phyloP scores from a whole-genome alignment of 2,113 vertebrate genomes.

The Pseudopipra pipra region DNA sequence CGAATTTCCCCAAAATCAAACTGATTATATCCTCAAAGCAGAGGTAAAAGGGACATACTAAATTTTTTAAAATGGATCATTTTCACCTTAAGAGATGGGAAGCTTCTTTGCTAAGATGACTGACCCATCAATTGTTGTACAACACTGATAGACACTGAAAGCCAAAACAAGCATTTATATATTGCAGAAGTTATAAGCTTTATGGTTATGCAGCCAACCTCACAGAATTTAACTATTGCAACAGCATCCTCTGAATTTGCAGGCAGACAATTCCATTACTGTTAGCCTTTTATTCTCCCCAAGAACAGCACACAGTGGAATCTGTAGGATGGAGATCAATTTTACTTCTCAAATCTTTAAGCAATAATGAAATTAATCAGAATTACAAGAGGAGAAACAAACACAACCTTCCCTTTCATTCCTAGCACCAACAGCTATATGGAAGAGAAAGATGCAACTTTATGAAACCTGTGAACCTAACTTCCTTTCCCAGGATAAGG shows the following conservation, averaged over 20 bases:
- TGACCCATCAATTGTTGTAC: background rate
- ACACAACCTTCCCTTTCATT: background rate
- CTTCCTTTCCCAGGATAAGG: background rate
- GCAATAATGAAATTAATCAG: background rate
- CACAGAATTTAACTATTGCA: background rate
- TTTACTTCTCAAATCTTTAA: background rate
- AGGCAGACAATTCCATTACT: background rate
- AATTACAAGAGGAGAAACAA: background rate
- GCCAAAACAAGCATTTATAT: background rate
- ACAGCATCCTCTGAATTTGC: background rate
- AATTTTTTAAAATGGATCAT: background rate
- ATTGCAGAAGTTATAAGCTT: background rate
- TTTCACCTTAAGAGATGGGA: background rate
- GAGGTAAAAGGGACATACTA: background rate
- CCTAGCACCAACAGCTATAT: background rate
- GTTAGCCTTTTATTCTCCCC: background rate
- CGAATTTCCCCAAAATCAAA: background rate
- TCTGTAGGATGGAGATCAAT: background rate
- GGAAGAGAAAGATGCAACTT: background rate
- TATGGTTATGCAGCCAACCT: background rate
- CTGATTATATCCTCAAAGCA: background rate
- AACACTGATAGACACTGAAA: background rate
- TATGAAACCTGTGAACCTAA: background rate
- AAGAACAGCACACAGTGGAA: background rate
- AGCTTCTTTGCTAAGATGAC: background rate